Base-by-base conservation (phyloP, 1,140 invertebrate genomes). In the Epicauta chinensis region DNA sequence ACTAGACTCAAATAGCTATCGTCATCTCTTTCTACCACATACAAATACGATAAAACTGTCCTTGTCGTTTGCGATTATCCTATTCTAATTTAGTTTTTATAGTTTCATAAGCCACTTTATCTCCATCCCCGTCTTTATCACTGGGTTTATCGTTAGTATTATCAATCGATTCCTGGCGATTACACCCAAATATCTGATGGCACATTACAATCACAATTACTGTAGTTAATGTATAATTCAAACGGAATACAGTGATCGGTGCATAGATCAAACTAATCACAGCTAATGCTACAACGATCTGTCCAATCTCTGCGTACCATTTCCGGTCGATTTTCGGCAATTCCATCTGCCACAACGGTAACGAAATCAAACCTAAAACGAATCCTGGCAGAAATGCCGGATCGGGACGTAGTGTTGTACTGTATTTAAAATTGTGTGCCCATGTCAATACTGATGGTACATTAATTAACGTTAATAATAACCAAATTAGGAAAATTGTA, bases 401-500 rank as follows among this genome's bases (percentile, higher is more conserved):
- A 63, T 80, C 77, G 16, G 70, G 68, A 43, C 70, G 66, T 32
- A 80, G 61, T 7, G 67, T 62, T 63, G 71, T 71, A 51, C 62
- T 76, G 46, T 75, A 75, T 80, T 76, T 76, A 47, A 77, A 81
- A 68, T 79, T 80, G 51, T 76, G 74, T 1, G 80, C 75, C 81
- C 81, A 82, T 4, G 79, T 81, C 29, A 83, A 55, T 10, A 77
- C 65, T 14, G 74, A 70, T 2, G 80, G 79, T 4, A 76, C 55
- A 65, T 78, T 81, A 2, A 81, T 63, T 12, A 75, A 48, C 4
- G 79, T 70, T 2, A 79, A 70, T 38, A 73, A 52, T 29, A 73
- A 56, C 65, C 80, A 77, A 60, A 82, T 56, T n/a, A 79, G 71
- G 51, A 83, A 77, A 56, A 83, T 56, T 44, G 75, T 77, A 55